Percentiles rank a stretch among this genome's conserved stretches.
These are phyloP conservation scores for Dasyornis broadbenti DNA, from an alignment of 2,113 vertebrate species.

Conservation along the genomic window DNA sequence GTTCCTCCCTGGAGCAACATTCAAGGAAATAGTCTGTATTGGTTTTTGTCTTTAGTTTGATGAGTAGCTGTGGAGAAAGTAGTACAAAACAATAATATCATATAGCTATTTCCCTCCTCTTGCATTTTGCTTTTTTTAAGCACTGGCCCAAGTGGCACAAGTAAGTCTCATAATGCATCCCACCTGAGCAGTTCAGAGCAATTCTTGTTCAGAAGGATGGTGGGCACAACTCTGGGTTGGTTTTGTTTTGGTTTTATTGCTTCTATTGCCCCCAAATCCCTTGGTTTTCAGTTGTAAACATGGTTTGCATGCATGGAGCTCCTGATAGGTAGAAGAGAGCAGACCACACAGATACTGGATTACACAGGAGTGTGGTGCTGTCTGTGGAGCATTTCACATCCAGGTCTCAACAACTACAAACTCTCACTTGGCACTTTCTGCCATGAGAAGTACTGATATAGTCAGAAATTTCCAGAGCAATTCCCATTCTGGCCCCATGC, in stretches of 20 bases:
- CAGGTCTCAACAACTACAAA: background rate
- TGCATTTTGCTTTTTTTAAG: background rate
- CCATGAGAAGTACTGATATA: background rate
- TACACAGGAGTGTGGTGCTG: background rate
- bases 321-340: background rate
- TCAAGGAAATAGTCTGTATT: constrained; percentile 87
- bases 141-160: background rate
- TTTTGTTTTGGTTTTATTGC: background rate
- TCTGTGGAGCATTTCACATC: background rate
- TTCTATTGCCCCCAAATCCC: fast-evolving
- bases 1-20: constrained; percentile 87
- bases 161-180: background rate
- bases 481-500: background rate
- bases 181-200: background rate
- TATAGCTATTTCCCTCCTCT: background rate
- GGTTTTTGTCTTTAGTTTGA: constrained; percentile 84
- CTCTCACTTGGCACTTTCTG: background rate
- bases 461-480: background rate
- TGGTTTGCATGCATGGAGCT: background rate
- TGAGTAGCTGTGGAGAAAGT: constrained; percentile 76
- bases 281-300: background rate
- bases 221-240: background rate
- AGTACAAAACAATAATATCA: background rate
- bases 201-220: background rate
- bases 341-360: background rate